phyloP scores from a whole-genome alignment of 2,113 vertebrate genomes.

The Heloderma charlesbogerti region DNA sequence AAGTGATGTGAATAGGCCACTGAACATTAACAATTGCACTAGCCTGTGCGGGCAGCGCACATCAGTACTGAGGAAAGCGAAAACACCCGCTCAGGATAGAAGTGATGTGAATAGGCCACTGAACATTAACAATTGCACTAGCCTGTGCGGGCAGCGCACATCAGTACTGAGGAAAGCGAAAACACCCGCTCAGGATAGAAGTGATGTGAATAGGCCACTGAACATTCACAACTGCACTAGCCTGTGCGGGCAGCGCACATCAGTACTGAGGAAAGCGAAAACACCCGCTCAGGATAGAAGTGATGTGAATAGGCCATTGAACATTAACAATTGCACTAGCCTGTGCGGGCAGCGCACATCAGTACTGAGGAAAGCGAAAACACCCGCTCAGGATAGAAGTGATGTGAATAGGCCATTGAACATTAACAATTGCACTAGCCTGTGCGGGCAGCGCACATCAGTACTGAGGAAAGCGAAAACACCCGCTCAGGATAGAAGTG shows the following conservation, averaged over 20 bases:
- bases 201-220: too few species aligned
- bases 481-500: too few species aligned
- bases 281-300: too few species aligned
- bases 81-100: too few species aligned
- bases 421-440: not conserved
- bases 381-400: too few species aligned
- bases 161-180: not conserved
- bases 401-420: too few species aligned
- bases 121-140: not conserved
- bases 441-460: not conserved
- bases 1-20: too few species aligned
- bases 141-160: not conserved
- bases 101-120: too few species aligned
- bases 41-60: not conserved
- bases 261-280: not conserved
- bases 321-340: not conserved
- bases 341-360: not conserved
- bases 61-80: not conserved
- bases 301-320: too few species aligned
- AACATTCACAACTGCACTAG: not conserved
- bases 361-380: not conserved
- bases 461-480: not conserved
- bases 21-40: not conserved
- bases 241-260: not conserved
- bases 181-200: too few species aligned